Evolutionary conservation across 2,797 vertebrate species (phyloP), one percentile per base, ranked within the genome.

Genomic region (Mallotus villosus): DNA sequence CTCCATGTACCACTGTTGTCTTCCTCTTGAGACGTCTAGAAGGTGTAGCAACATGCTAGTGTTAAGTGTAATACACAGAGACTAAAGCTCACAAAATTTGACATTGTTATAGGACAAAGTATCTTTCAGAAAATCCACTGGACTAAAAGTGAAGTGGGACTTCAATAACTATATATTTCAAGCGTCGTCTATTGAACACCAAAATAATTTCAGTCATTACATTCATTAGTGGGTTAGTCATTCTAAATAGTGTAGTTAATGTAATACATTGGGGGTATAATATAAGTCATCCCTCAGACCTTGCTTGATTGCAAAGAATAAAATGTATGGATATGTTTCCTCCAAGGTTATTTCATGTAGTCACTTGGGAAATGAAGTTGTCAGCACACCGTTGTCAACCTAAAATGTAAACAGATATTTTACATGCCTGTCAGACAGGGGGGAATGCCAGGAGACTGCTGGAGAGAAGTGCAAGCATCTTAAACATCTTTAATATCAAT

Each of bases 391-490:
- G 90, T 90, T 89, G 86, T 88, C 87, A 82, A 76, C 78, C 77
- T 68, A 73, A 88, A 90, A 89, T 89, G 86, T 86, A 92, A 91
- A 91, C 86, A 89, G 85, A 89, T 92, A 88, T 88, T 92, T 90
- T 90, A 89, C 83, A 88, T 86, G 84, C 79, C 74, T 88, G 89
- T 90, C 90, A 89, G 86, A 81, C 16, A 6, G n/a, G 24, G 63
- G 76, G 74, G 67, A 81, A 83, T 37, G 21, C 76, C 74, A 71
- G 64, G 71, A 79, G 77, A 46, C 41, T 46, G 41, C 41, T 12
- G 41, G 41, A 46, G 41, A 46, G 41, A 46, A 46, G 41, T 12
- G 41, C 41, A 46, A 12, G 41, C 41, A 46, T 46, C 41, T 46
- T 46, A 46, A 64, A 21, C 22, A 53, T 25, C 71, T 85, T 70